Evolutionary conservation across 2,113 vertebrate genomes (phyloP), one percentile per base, ranked within the genome.

Genomic region (Indicator maculatus): DNA sequence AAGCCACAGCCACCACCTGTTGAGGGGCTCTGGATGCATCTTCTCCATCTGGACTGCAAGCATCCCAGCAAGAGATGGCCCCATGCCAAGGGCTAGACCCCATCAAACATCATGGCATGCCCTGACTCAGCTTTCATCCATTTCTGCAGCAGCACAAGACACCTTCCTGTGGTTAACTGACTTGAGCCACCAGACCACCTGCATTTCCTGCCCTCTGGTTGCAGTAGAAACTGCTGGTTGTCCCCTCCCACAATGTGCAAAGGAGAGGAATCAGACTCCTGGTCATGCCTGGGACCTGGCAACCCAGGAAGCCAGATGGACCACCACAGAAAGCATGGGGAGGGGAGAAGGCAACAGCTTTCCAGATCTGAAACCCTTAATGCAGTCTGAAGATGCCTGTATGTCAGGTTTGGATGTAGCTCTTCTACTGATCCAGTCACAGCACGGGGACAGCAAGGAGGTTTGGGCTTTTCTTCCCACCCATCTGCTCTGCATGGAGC

Each of bases 251-350:
- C 0, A 1, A 66, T 30, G 23, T 31, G 9, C 55, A 74, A 65
- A 60, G 83, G 69, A 60, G 41, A 73, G 18, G 60, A 82, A n/a
- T 16, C 76, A 59, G 38, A 30, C 16, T 50, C 58, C 19, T 28
- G 4, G 3, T 38, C 65, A 59, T 4, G 5, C 27, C 55, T n/a
- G 61, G 38, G 47, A 86, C 38, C 31, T 14, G 76, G 63, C 8
- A n/a, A 28, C 23, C 39, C 71, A 72, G 24, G 39, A 28, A 47
- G 24, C 17, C 31, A n/a, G 8, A 4, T 27, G 31, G 31, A 72
- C 2, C 31, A 21, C 1, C 10, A 33, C 21, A 47, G 58, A 60
- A 52, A 36, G 11, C 1, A 0, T 0, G 0, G 11, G 16, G 11
- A 78, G 73, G 39, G 80, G 5, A 84, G 21, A 52, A 47, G n/a